phyloP scores from a whole-genome alignment of 23 tunicate species.

The Halocynthia roretzi region DNA sequence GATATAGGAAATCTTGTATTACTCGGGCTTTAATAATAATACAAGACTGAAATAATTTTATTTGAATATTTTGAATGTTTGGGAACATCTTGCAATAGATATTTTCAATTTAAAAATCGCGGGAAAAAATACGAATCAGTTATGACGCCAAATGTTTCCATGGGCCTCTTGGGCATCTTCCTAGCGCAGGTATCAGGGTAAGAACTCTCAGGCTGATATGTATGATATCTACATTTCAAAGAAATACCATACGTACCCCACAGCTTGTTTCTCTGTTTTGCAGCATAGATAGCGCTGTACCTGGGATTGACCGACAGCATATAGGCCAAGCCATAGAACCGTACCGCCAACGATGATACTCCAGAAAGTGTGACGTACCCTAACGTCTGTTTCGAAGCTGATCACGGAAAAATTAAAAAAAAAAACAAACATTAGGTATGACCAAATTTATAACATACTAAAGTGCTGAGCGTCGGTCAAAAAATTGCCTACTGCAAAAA shows the following conservation, averaged over 20 bases:
- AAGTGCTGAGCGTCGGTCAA: background rate
- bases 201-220: no score
- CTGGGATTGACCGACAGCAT: constrained; percentile 86
- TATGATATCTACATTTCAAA: no score
- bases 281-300: constrained; percentile 90
- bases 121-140: no score
- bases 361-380: constrained; percentile 73
- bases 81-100: no score
- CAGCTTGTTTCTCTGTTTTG: constrained; percentile 54
- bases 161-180: no score
- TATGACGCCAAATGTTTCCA: no score
- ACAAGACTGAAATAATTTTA: no score
- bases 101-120: no score
- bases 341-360: constrained; percentile 80
- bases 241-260: constrained; percentile 25
- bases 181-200: no score
- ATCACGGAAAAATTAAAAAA: background rate
- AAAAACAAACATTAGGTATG: background rate
- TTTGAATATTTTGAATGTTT: no score
- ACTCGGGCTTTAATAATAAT: no score
- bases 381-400: constrained; percentile 66
- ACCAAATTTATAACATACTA: background rate
- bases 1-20: no score
- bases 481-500: constrained; percentile 20
- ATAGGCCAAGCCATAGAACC: constrained; percentile 74